Base-by-base conservation (phyloP, 2,113 vertebrate genomes). In the Pelvicachromis taeniatus region DNA sequence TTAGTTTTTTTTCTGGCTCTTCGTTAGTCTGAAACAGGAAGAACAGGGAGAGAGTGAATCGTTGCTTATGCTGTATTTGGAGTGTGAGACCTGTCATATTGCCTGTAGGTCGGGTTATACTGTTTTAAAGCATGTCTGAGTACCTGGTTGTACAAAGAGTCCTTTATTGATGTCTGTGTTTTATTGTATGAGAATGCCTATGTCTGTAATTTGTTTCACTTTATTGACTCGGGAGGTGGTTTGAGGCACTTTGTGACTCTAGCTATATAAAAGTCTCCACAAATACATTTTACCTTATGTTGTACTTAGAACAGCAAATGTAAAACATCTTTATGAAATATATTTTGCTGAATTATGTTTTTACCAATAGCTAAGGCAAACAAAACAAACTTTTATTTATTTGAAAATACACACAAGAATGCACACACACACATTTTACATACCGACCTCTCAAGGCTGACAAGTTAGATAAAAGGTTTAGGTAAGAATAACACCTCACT, bases 401-500 rank as follows among this genome's bases (percentile, higher is more conserved):
- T 42, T 73, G 35, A 58, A 56, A 81, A 40, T 3, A 6, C 12
- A 56, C 10, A 50, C 21, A 77, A 13, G 45, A 50, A 19, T 56
- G 21, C 26, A 53, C 29, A 35, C 59, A 59, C 8, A 63, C 33
- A 17, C 9, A 54, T 26, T 55, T 38, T 81, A 19, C 42, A 14
- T 55, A 54, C 21, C 42, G 75, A 26, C 26, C 23, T 65, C 42
- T 82, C 68, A 85, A 78, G 54, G 70, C 40, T 82, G 84, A 85
- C 84, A 83, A 83, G 75, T 45, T 61, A 61, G 54, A 86, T 73
- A 23, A 89, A 84, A 82, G 65, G 58, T 58, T 85, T 78, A 63
- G 10, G 11, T 35, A 48, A 88, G 65, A 86, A 82, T 26, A 87
- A 68, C 33, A 83, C 54, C 52, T 56, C 56, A 40, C 56, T 55